Evolutionary conservation across 2,113 vertebrate genomes (phyloP).

Genomic region (Salvelinus namaycush): DNA sequence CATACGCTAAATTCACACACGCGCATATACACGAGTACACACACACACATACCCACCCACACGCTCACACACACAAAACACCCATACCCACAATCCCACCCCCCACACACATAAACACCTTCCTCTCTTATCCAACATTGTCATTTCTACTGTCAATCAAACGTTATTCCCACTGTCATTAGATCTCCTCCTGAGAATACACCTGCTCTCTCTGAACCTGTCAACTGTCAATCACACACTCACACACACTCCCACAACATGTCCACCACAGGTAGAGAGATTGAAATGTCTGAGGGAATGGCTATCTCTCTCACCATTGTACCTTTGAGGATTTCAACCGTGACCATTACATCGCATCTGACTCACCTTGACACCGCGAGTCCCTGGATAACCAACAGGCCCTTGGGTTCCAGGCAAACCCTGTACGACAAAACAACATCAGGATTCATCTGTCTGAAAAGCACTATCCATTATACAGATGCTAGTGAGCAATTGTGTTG

Average conservation of each 20-base stretch:
- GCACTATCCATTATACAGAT: not conserved
- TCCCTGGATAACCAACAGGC: constrained; percentile 85
- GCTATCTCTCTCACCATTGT: constrained; percentile 27
- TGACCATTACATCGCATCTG: constrained; percentile 12
- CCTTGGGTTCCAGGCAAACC: constrained; percentile 80
- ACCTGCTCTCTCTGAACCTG: constrained; percentile 42
- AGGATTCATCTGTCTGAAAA: not conserved
- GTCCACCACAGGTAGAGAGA: constrained; percentile 40
- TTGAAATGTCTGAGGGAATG: constrained; percentile 19
- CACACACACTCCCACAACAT: constrained; percentile 31
- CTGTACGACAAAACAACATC: constrained; percentile 56
- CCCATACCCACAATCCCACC: not conserved
- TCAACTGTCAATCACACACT: constrained; percentile 55
- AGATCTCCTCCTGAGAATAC: constrained; percentile 44
- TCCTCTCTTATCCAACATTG: constrained; percentile 24
- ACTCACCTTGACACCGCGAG: constrained; percentile 89
- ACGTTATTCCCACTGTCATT: constrained; percentile 37
- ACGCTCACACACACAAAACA: not conserved
- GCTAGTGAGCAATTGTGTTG: not conserved
- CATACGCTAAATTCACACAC: constrained; percentile 7
- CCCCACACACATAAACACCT: constrained; percentile 1
- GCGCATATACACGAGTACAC: constrained; percentile 2
- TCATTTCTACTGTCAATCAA: constrained; percentile 49
- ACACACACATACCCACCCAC: constrained; percentile 9
- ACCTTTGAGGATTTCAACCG: constrained; percentile 15